phyloP scores from a whole-genome alignment of 1,140 invertebrate genomes.

The Drosophila teissieri region DNA sequence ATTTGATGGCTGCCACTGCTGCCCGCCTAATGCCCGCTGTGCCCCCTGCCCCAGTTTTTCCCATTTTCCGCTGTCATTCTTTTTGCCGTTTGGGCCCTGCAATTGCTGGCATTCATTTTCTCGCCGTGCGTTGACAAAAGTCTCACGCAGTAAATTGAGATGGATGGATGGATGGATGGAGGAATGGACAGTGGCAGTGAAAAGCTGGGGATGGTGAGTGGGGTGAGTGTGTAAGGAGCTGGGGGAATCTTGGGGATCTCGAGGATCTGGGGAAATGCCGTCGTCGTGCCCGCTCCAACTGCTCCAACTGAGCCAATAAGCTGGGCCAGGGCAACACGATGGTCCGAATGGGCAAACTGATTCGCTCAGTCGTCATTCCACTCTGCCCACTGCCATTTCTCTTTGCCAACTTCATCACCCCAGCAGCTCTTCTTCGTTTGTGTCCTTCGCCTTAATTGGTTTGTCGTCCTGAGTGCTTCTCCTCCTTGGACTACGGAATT shows the following conservation, averaged over 20 bases:
- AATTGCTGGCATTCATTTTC: constrained; percentile 53
- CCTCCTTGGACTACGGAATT: not conserved
- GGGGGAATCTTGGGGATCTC: not conserved
- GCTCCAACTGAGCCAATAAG: constrained; percentile 41
- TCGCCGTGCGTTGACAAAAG: constrained; percentile 60
- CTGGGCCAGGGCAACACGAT: constrained; percentile 24
- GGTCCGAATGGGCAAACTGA: constrained; percentile 25
- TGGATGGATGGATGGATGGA: constrained; percentile 50
- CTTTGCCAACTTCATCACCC: not conserved
- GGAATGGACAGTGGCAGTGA: constrained; percentile 6
- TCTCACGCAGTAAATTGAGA: constrained; percentile 64
- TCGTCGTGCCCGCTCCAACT: constrained; percentile 6
- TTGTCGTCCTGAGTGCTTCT: constrained; percentile 25
- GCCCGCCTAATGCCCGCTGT: constrained; percentile 21
- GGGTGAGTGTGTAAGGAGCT: not conserved
- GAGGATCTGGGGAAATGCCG: not conserved
- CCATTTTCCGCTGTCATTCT: not conserved
- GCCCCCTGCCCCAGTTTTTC: not conserved
- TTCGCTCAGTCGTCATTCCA: constrained; percentile 22
- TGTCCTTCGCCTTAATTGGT: constrained; percentile 42
- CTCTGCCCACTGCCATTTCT: not conserved
- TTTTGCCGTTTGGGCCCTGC: constrained; percentile 1
- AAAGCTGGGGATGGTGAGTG: not conserved
- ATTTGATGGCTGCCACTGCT: constrained; percentile 4
- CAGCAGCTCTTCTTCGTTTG: not conserved